phyloP scores from a whole-genome alignment of 2,888 invertebrate species.

The Cinara cedri region DNA sequence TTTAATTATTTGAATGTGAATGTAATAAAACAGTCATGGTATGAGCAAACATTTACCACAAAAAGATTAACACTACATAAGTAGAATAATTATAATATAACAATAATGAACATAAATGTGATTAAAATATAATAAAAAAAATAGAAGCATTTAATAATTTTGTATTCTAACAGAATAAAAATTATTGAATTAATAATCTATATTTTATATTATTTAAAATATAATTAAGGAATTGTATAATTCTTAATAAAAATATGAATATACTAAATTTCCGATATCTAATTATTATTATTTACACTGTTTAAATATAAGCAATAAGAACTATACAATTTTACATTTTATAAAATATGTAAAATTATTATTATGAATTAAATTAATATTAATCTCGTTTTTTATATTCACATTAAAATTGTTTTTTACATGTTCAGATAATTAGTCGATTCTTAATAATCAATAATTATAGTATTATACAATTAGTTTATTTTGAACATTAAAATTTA shows the following conservation, averaged over 20 bases:
- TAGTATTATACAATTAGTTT: background rate
- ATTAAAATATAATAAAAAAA: background rate
- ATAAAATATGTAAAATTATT: background rate
- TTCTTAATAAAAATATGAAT: constrained; percentile 23
- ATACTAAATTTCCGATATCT: constrained; percentile 23
- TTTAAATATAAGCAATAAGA: background rate
- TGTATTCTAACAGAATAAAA: background rate
- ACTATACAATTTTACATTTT: constrained; percentile 26
- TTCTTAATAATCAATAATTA: background rate
- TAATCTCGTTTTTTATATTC: background rate
- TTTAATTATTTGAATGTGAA: constrained; percentile 30
- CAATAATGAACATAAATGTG: background rate
- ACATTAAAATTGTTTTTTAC: constrained; percentile 1
- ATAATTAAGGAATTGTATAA: background rate
- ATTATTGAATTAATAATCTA: background rate
- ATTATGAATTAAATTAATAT: background rate
- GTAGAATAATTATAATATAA: constrained; percentile 32
- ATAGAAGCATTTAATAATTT: background rate
- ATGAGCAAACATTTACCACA: constrained; percentile 45
- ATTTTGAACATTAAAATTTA: background rate
- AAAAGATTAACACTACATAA: constrained; percentile 19
- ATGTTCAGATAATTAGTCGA: background rate
- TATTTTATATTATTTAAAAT: constrained; percentile 1
- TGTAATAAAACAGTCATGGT: constrained; percentile 25
- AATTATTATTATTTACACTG: constrained; percentile 17